Evolutionary conservation across 2,113 vertebrate species (phyloP).

Genomic region (Petrocephalus microphthalmus): DNA sequence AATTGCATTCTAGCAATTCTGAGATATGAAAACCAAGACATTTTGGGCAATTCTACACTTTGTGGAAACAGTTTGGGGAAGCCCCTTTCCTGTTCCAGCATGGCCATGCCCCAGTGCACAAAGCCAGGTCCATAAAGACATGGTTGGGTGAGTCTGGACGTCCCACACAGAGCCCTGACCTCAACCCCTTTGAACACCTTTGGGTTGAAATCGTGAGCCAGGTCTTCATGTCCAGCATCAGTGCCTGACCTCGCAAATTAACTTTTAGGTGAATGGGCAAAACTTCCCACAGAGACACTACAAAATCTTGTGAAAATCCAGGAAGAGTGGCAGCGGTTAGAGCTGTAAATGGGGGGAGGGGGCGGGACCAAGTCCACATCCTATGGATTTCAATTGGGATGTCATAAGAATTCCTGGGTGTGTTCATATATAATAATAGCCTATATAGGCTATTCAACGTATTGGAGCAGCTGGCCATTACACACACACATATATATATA

Average conservation of each 20-base stretch:
- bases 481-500: neutral
- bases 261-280: neutral
- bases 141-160: neutral
- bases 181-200: neutral
- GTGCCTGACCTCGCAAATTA: neutral
- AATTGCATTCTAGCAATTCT: neutral
- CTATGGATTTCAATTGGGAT: neutral
- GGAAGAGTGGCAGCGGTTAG: neutral
- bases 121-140: neutral
- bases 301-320: neutral
- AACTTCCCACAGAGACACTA: neutral
- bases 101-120: neutral
- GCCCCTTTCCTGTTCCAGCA: neutral
- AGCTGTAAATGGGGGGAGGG: too few relatives aligned
- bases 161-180: neutral
- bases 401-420: neutral
- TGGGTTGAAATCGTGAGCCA: neutral
- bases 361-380: neutral
- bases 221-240: neutral
- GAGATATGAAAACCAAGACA: neutral
- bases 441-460: too few relatives aligned
- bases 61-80: neutral
- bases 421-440: too few relatives aligned
- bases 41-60: neutral
- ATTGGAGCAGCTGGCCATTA: too few relatives aligned